phyloP scores from a whole-genome alignment of 2,888 invertebrate species.

The Plemyria rubiginata region DNA sequence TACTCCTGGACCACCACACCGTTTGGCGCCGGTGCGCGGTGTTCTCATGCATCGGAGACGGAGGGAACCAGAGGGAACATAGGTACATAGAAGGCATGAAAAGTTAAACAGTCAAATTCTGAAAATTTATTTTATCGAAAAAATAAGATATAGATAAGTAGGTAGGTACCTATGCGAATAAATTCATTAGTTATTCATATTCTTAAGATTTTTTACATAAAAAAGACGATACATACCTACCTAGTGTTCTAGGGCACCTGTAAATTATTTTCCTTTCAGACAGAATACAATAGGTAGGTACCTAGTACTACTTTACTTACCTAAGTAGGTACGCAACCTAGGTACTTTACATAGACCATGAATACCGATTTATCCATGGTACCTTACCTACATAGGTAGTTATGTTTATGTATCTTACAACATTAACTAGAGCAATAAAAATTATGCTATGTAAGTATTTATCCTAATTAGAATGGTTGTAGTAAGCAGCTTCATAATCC shows the following conservation, averaged over 20 bases:
- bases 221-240: no score
- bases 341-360: no score
- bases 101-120: not conserved
- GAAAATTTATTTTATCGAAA: slow-evolving; percentile 32
- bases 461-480: slow-evolving; percentile 3
- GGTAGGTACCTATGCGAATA: slow-evolving; percentile 33
- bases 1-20: no score
- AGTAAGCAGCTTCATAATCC: slow-evolving; percentile 20
- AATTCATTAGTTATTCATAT: slow-evolving; percentile 35
- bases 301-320: no score
- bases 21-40: no score
- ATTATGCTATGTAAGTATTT: not conserved
- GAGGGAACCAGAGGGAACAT: no score
- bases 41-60: no score
- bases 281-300: no score
- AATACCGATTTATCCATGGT: no score
- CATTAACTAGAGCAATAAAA: not conserved
- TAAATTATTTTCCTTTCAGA: no score
- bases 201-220: slow-evolving; percentile 16
- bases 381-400: no score
- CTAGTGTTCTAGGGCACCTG: not conserved
- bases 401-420: not conserved
- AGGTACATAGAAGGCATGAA: not conserved
- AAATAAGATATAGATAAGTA: slow-evolving; percentile 36
- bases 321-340: no score